Percentiles rank a stretch among this genome's conserved stretches.
Conservation (phyloP, 2,113 vertebrate genomes). For the Hemicordylus capensis region DNA sequence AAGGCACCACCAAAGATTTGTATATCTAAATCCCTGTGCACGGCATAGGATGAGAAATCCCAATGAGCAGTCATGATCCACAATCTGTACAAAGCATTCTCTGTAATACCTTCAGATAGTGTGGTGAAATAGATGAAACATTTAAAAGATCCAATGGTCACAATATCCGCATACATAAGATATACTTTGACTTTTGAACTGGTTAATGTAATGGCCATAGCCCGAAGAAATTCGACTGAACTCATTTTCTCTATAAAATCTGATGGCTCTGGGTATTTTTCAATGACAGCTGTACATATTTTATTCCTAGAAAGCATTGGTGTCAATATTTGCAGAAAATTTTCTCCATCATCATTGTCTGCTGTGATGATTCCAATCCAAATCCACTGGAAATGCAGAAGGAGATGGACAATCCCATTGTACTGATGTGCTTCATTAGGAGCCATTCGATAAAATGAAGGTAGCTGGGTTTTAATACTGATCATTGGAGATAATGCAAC, state of each 20-base stretch:
- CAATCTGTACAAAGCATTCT: not conserved
- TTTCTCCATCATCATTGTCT: too few relatives aligned
- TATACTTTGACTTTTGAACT: not conserved
- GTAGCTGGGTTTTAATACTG: not conserved
- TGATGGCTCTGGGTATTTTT: not conserved
- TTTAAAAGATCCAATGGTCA: not conserved
- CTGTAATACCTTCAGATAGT: too few relatives aligned
- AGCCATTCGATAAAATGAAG: too few relatives aligned
- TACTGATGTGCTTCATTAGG: not conserved
- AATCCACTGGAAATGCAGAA: not conserved
- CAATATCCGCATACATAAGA: not conserved
- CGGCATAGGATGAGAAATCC: not conserved
- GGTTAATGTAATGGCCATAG: too few relatives aligned
- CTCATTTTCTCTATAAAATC: too few relatives aligned
- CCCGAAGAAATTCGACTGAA: too few relatives aligned
- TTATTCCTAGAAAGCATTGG: not conserved
- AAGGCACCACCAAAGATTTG: not conserved
- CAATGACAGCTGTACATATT: not conserved
- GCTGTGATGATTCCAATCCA: too few relatives aligned
- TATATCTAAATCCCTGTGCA: rapidly evolving
- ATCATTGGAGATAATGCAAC: not conserved
- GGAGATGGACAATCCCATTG: not conserved
- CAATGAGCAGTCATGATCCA: not conserved
- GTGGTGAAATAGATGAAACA: too few relatives aligned
- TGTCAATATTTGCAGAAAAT: too few relatives aligned